Base-by-base conservation (phyloP, 2,888 invertebrate genomes). In the Lydus trimaculatus region DNA sequence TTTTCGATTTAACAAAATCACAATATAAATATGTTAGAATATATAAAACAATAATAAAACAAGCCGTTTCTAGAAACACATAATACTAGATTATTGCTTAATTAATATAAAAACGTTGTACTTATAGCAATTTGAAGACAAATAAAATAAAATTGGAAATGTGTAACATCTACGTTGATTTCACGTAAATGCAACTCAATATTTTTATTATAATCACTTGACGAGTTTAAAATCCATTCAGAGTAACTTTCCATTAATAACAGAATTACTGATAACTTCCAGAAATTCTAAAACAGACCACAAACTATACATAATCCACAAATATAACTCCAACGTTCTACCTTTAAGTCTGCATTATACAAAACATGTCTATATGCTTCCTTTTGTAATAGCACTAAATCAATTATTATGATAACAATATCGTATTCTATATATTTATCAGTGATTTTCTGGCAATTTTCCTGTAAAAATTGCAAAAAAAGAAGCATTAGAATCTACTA, bases 371-470 rank as follows among this genome's bases (percentile, higher is more conserved):
- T 87, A 82, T 95, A 96, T 0, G 96, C 96, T 78, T 91, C 90
- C 69, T 90, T 91, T 58, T 94, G 93, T 76, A 97, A 88, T 13
- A 97, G 85, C 31, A 97, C 89, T 31, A 95, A 86, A 84, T 97
- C 97, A 70, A 97, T 92, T 79, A 95, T 89, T 0, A 96, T 91
- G 73, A 97, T 92, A 0, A 94, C 92, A n/a, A 91, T 89, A 81
- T 97, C 97, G 84, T 94, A 96, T 85, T 97, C 97, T 69, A 97
- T 91, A 81, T 97, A 97, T 83, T 95, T 95, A 83, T 97, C 97
- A 0, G 94, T 94, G 15, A 92, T 84, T 58, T 89, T 87, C 61
- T 90, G 90, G 81, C 97, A 97, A 72, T 88, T 87, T 11, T 88
- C 89, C 97, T 97, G 78, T 85, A 82, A 64, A 67, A 64, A 65